Percentiles rank a stretch among this genome's conserved stretches.
Conservation (phyloP, 2,113 vertebrate genomes). For the Nycticebus coucang region DNA sequence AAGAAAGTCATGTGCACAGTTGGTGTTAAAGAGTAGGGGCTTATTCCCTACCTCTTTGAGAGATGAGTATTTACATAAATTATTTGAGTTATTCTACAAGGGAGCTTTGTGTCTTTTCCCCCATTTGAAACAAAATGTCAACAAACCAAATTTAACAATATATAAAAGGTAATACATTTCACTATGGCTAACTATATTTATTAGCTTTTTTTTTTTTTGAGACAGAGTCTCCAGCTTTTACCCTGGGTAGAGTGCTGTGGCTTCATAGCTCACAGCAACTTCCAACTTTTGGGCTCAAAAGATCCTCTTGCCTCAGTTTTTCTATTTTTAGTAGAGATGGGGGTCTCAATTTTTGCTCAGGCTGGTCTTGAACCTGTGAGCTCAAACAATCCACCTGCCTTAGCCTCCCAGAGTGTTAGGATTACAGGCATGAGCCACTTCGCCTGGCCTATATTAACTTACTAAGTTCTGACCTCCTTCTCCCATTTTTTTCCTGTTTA, state of each 20-base stretch:
- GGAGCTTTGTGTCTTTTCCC: neutral
- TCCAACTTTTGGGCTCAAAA: no score
- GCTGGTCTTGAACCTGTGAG: no score
- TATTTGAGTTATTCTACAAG: neutral
- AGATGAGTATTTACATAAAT: neutral
- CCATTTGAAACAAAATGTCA: conserved; percentile 2
- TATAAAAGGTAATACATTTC: neutral
- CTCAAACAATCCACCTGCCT: no score
- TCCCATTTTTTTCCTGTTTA: neutral
- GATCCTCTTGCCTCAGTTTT: no score
- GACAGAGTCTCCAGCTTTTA: no score
- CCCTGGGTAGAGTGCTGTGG: no score
- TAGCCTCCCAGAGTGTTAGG: no score
- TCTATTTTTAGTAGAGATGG: no score
- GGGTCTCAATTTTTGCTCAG: no score
- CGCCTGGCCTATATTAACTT: neutral
- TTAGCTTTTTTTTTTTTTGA: neutral
- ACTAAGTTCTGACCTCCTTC: neutral
- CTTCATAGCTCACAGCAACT: no score
- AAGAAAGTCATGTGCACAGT: neutral
- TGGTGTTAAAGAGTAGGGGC: neutral
- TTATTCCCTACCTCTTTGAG: neutral
- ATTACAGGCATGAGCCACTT: no score
- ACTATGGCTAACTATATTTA: neutral
- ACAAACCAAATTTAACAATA: neutral